These are phyloP conservation scores for Amphimedon queenslandica DNA, from an alignment of 37 sponge, comb jelly and placozoan species.

Conservation along the genomic window DNA sequence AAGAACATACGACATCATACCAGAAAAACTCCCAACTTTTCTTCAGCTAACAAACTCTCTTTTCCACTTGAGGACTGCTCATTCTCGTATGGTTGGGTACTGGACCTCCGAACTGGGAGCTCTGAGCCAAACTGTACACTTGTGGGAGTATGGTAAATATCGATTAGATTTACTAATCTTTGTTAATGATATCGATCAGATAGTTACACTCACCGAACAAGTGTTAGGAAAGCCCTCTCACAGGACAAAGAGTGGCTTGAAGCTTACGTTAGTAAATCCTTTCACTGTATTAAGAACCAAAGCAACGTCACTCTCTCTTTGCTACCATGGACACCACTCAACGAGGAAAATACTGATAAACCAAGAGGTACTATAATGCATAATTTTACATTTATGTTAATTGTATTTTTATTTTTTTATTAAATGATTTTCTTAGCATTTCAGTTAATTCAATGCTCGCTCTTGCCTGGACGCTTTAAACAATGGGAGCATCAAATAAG, in stretches of 20 bases:
- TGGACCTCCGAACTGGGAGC: conserved; percentile 43
- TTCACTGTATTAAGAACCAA: conserved; percentile 9
- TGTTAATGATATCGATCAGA: conserved; percentile 5
- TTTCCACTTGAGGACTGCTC: conserved; percentile 22
- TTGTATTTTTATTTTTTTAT: not conserved
- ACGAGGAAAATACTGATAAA: conserved; percentile 2
- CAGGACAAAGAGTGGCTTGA: conserved; percentile 26
- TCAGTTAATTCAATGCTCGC: conserved; percentile 7
- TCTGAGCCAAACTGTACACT: conserved; percentile 37
- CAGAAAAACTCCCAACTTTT: conserved; percentile 24
- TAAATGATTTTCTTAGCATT: conserved; percentile 1
- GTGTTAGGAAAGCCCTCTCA: conserved; percentile 31
- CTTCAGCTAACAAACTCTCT: conserved; percentile 21
- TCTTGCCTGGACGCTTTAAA: conserved; percentile 5
- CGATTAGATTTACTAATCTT: not conserved
- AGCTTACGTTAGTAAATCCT: conserved; percentile 3
- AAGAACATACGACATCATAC: conserved; percentile 30
- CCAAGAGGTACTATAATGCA: not conserved
- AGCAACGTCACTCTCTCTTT: not conserved
- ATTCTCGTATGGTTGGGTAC: conserved; percentile 39
- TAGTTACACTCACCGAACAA: conserved; percentile 20
- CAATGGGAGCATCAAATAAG: conserved; percentile 32
- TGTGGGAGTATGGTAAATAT: conserved; percentile 56
- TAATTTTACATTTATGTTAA: not conserved
- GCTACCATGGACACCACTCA: conserved; percentile 7